phyloP scores from a whole-genome alignment of 2,113 vertebrate genomes.

The Datnioides undecimradiatus region DNA sequence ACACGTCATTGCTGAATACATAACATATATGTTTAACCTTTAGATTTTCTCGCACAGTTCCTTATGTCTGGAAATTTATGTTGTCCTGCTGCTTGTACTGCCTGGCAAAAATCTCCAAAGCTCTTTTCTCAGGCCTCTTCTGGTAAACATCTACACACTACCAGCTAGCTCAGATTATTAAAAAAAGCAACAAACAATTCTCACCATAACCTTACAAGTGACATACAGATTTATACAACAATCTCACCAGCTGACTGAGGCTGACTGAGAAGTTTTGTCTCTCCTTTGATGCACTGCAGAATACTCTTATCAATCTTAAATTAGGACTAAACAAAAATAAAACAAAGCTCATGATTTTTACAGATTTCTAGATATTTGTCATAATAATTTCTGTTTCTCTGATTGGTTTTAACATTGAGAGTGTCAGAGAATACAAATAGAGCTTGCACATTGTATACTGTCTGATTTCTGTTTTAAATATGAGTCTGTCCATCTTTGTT shows the following conservation, averaged over 20 bases:
- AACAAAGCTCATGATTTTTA: neutral
- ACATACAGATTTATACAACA: no score
- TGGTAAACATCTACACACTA: no score
- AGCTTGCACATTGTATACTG: neutral
- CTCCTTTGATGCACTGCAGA: neutral
- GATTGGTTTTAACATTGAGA: no score
- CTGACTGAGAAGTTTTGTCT: no score
- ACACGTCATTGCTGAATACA: neutral
- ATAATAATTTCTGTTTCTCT: neutral
- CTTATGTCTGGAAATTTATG: neutral
- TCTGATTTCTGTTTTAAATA: neutral
- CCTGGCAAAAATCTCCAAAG: neutral
- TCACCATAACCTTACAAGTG: no score
- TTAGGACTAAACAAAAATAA: neutral
- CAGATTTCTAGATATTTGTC: no score
- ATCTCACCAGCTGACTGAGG: no score
- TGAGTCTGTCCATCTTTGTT: neutral
- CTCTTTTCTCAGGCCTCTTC: neutral
- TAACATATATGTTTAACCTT: neutral
- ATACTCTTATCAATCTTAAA: neutral
- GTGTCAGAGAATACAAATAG: no score
- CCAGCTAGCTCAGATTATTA: no score
- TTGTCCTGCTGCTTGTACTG: neutral
- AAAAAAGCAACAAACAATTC: no score
- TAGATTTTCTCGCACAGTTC: neutral